Conservation (phyloP, 1,140 invertebrate species). For the Atta cephalotes region DNA sequence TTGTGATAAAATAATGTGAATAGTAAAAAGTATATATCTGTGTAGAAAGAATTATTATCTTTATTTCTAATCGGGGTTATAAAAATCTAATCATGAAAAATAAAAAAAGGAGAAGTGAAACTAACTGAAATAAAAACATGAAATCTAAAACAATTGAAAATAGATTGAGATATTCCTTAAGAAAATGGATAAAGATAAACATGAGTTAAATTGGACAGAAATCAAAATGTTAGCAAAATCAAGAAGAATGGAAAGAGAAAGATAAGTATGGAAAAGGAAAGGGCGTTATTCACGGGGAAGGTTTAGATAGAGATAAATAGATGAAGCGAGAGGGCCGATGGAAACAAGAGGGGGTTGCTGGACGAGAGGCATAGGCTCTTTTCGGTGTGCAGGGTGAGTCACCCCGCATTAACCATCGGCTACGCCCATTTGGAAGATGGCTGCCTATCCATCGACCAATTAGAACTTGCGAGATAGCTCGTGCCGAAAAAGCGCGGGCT, state of each 20-base stretch:
- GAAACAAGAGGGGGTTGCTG: conserved; percentile 61
- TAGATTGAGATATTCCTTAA: neutral
- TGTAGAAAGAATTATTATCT: neutral
- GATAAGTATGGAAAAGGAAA: conserved; percentile 67
- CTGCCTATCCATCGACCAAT: conserved; percentile 81
- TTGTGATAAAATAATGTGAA: neutral
- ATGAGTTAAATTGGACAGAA: conserved; percentile 24
- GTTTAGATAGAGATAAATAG: conserved; percentile 47
- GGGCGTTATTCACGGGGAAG: conserved; percentile 59
- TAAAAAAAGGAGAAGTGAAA: conserved; percentile 29
- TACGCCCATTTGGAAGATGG: conserved; percentile 85
- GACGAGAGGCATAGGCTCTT: conserved; percentile 74
- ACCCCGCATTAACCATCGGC: conserved; percentile 82
- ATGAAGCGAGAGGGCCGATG: conserved; percentile 21
- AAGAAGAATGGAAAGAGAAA: conserved; percentile 67
- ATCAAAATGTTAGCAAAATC: conserved; percentile 66
- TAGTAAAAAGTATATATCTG: neutral
- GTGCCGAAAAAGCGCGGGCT: conserved; percentile 79
- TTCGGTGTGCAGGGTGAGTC: conserved; percentile 82
- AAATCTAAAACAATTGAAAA: neutral
- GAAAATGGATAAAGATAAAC: conserved; percentile 27
- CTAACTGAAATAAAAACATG: neutral
- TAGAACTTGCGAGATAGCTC: conserved; percentile 74
- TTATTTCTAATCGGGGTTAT: neutral
- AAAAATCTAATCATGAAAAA: neutral